Base-by-base conservation (phyloP, 1,140 invertebrate genomes). In the Drosophila novamexicana region DNA sequence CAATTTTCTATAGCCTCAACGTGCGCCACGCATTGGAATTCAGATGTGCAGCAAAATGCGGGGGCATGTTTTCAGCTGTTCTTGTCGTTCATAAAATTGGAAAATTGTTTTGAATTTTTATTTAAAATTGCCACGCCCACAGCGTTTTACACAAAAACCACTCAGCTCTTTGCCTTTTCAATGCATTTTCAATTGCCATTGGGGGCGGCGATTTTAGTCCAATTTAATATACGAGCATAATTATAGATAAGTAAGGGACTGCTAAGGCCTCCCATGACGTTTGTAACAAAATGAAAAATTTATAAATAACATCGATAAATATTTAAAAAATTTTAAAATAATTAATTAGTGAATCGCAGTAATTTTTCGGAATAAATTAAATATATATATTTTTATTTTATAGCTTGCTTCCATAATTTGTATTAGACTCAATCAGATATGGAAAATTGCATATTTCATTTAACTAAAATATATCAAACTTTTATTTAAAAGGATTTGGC, bases 141-240 rank as follows among this genome's bases (percentile, higher is more conserved):
- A 63, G 54, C 34, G 16, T 34, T 71, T 45, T 54, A 63, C 44
- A 63, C 32, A 37, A 70, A 73, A 77, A 49, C 52, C 70, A 74
- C 61, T 66, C 50, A 58, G 40, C 70, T 69, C 65, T 56, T 70
- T 65, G 75, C 54, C 58, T 65, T 78, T 62, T 22, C 34, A 77
- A 67, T 77, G 14, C 39, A 61, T 62, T 66, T 76, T 54, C 58
- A 44, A 69, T 49, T 72, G 62, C 39, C 56, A 42, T 36, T 36
- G 4, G n/a, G 22, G 45, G 2, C 29, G 9, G 14, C 7, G 8
- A 29, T 53, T 66, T 50, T 37, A 54, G 3, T 1, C 49, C 9
- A 39, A 18, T 9, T 39, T 54, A 7, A 50, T 32, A 32, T 8
- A 50, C 4, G n/a, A 14, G 29, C 49, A 50, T 50, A 34, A 34